phyloP scores from a whole-genome alignment of 2,113 vertebrate species.

The Hystrix brachyura region DNA sequence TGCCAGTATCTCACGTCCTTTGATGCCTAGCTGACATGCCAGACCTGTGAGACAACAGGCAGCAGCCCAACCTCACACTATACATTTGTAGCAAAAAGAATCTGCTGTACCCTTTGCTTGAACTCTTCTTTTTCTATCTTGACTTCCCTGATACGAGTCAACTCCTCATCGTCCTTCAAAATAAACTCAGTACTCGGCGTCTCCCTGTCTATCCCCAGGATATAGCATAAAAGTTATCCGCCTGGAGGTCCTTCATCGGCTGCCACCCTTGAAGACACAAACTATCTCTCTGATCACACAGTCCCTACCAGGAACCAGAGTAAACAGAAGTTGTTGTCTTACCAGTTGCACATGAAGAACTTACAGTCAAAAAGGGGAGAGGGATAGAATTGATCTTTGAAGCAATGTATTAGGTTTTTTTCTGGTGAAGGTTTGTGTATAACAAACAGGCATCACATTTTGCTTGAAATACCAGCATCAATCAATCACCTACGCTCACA shows the following conservation, averaged over 20 bases:
- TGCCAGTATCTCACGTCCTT: neutral
- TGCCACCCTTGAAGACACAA: neutral
- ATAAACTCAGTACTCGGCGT: neutral
- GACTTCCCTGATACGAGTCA: neutral
- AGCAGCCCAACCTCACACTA: neutral
- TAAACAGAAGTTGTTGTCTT: neutral
- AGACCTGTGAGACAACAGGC: rapidly evolving
- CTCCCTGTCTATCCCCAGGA: neutral
- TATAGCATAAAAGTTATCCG: neutral
- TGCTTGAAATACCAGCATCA: neutral
- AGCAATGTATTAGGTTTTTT: neutral
- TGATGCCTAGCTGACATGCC: no score
- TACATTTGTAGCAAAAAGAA: neutral
- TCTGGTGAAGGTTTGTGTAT: neutral
- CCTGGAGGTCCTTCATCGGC: no score
- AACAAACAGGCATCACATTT: neutral
- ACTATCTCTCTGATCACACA: neutral
- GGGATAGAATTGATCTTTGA: neutral
- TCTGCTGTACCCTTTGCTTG: neutral
- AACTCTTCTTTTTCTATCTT: neutral
- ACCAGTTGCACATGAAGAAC: neutral
- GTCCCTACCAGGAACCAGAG: neutral
- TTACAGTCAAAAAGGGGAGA: neutral
- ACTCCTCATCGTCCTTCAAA: neutral
- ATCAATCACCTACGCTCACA: neutral